Evolutionary conservation across 2,888 invertebrate species (phyloP).

Genomic region (Harpagoxenus sublaevis): DNA sequence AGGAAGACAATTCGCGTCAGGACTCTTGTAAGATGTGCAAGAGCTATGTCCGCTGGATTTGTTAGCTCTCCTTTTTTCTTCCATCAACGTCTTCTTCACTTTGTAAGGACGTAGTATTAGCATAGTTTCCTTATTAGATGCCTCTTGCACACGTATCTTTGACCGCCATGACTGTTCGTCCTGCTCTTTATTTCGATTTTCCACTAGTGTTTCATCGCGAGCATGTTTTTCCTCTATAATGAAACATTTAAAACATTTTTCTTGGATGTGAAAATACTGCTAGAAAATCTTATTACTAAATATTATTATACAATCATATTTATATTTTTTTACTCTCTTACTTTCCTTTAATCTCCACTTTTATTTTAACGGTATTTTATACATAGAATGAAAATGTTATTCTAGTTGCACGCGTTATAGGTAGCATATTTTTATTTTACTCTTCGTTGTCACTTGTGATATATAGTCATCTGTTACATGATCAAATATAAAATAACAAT

Average conservation of each 20-base stretch:
- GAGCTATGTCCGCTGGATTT: conserved; percentile 48
- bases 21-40: conserved; percentile 67
- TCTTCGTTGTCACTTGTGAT: no score
- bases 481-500: no score
- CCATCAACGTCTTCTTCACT: conserved; percentile 74
- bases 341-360: no score
- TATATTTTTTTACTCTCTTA: not conserved
- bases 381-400: no score
- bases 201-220: conserved; percentile 84
- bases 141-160: conserved; percentile 67
- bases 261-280: not conserved
- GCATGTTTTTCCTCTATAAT: conserved; percentile 84
- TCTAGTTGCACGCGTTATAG: no score
- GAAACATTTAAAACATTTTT: conserved; percentile 19
- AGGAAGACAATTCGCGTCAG: conserved; percentile 80
- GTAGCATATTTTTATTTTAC: no score
- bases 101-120: conserved; percentile 79
- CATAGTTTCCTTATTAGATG: conserved; percentile 75
- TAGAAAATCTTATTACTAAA: not conserved
- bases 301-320: not conserved
- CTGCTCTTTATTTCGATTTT: conserved; percentile 79
- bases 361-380: no score
- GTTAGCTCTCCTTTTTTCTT: conserved; percentile 76
- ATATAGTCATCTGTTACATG: no score
- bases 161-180: conserved; percentile 68